Percentiles rank a stretch among this genome's conserved stretches.
Evolutionary conservation across 2,888 invertebrate genomes (phyloP).

Genomic region (Amphipyra berbera): DNA sequence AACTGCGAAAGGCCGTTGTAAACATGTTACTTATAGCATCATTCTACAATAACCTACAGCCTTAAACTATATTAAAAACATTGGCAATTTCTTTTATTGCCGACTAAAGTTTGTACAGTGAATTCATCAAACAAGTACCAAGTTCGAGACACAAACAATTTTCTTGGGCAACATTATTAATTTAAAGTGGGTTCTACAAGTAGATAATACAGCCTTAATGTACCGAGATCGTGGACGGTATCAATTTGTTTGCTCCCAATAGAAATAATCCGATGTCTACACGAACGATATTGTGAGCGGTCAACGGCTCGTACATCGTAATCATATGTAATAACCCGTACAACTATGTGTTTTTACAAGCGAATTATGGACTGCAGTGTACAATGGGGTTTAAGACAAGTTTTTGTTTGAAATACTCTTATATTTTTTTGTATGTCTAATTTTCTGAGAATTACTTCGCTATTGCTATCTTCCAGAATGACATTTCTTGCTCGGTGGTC

Average conservation of each 20-base stretch:
- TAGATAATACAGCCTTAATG: constrained; percentile 58
- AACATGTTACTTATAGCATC: too few relatives aligned
- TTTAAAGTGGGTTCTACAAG: constrained; percentile 59
- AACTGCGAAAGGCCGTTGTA: too few relatives aligned
- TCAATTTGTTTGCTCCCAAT: constrained; percentile 62
- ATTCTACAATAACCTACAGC: too few relatives aligned
- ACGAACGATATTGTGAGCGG: constrained; percentile 66
- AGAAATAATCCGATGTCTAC: constrained; percentile 48
- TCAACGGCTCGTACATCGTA: constrained; percentile 67
- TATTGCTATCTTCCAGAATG: too few relatives aligned
- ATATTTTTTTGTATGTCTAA: not conserved
- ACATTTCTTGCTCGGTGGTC: not conserved
- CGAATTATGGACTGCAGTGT: constrained; percentile 59
- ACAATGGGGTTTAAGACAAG: constrained; percentile 37
- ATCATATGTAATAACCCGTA: constrained; percentile 68
- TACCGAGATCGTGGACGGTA: constrained; percentile 47
- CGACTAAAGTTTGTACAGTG: too few relatives aligned
- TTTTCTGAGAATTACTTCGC: too few relatives aligned
- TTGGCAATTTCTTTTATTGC: too few relatives aligned
- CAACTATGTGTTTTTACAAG: constrained; percentile 62
- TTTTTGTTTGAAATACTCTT: constrained; percentile 19
- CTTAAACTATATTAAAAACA: too few relatives aligned
- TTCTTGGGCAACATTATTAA: constrained; percentile 56
- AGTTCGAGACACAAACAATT: constrained; percentile 46
- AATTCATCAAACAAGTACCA: too few relatives aligned